A percentile compares a stretch with the other conserved stretches of the same genome.
These are phyloP conservation scores for Rhopalosiphum nymphaeae DNA, from an alignment of 2,888 invertebrate species.

Conservation along the genomic window DNA sequence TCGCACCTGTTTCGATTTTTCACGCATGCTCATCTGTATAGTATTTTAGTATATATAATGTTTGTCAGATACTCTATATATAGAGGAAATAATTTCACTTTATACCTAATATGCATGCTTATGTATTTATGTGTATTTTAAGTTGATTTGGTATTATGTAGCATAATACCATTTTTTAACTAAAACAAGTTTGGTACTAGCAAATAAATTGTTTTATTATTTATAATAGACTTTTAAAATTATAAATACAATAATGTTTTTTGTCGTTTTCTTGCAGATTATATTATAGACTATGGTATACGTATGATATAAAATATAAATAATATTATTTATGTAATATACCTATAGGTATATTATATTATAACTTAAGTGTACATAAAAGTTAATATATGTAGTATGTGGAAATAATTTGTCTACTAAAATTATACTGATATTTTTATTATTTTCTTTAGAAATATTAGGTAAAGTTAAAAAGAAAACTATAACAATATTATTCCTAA, in stretches of 20 bases:
- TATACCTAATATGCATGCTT: background rate
- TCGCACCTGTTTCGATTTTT: conserved; percentile 58
- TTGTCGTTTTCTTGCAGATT: background rate
- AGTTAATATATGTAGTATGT: background rate
- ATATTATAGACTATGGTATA: background rate
- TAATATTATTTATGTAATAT: background rate
- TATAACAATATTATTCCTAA: background rate
- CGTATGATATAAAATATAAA: background rate
- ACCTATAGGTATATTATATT: background rate
- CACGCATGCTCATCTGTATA: conserved; percentile 48
- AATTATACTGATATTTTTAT: background rate
- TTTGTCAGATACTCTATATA: background rate
- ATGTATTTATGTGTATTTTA: background rate
- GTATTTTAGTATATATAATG: background rate
- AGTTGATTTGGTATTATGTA: background rate
- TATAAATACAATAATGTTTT: background rate
- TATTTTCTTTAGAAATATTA: background rate
- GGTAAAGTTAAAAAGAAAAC: background rate
- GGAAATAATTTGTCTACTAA: background rate
- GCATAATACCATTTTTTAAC: background rate
- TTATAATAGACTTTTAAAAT: background rate
- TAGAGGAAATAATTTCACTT: conserved; percentile 35
- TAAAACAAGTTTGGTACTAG: background rate
- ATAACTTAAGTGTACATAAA: background rate
- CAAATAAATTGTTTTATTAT: background rate